Evolutionary conservation across 2,113 vertebrate genomes (phyloP), one percentile per base, ranked within the genome.

Genomic region (Chloebia gouldiae): DNA sequence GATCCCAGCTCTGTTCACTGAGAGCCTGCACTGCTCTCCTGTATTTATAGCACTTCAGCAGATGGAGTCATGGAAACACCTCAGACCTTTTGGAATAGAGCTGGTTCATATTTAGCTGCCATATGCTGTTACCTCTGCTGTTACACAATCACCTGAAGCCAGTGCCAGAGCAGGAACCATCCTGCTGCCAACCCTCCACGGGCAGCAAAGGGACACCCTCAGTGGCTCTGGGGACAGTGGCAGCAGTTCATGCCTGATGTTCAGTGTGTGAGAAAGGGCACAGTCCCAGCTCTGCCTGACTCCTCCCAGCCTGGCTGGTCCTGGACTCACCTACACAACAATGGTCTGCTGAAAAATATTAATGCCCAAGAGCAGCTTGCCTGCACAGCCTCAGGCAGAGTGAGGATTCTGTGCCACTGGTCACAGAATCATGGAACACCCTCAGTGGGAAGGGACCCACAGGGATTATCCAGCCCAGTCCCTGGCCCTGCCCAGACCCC

Each of bases 381-480:
- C 71, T 86, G 95, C 94, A 73, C 22, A 93, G 82, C 33, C 54
- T 23, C 0, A 1, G n/a, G 33, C 54, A 91, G 69, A 31, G 19
- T 24, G 54, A 90, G 86, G 92, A 14, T 61, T 89, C 95, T 85
- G 81, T n/a, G 23, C 1, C 33, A 8, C 24, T 20, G 42, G 0
- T 10, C 54, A 82, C n/a, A 22, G n/a, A 8, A 15, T 25, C 54
- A 18, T 2, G 10, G 77, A 35, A 30, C 22, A 9, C 5, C 53
- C 53, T 47, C n/a, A 69, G n/a, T 5, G 18, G 63, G 60, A 37
- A 61, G 10, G 28, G 10, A 63, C 23, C 20, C 47, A 1, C 17
- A 49, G 4, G 59, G n/a, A 61, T 21, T 2, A 42, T 2, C 54
- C 30, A 89, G 20, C 0, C 6, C 61, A 4, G 2, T 3, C 0